Base-by-base conservation (phyloP, 2,797 vertebrate genomes). In the Aulostomus chinensis region DNA sequence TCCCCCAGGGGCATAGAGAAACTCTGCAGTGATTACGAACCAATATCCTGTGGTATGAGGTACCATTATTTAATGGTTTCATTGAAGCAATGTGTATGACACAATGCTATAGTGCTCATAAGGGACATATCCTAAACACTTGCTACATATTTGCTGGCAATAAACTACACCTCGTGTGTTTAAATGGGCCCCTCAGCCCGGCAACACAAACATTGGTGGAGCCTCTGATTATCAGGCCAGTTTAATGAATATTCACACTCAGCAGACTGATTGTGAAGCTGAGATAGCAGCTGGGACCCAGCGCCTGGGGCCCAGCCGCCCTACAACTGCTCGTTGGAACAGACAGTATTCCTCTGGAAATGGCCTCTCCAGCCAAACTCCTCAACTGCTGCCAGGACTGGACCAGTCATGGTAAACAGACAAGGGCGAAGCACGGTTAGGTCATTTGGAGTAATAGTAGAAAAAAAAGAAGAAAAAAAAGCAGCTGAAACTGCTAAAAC, bases 171-270 rank as follows among this genome's bases (percentile, higher is more conserved):
- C 54, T 48, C 43, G 30, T 70, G 56, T 54, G 41, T 53, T 68
- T 68, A 41, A 77, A 71, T 46, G 57, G 49, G 63, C 24, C 73
- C 73, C 70, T 56, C 34, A 38, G 45, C 48, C 42, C 60, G 59
- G 63, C 60, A 76, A 68, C 43, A 48, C 63, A 81, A 83, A 79
- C 80, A 81, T 40, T 10, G 34, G 55, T 56, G 60, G 72, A 17
- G 61, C 52, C 61, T 55, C 32, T 72, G 64, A 73, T 76, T 71
- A 79, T 81, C 61, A 67, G 66, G 43, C 59, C 69, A 61, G 18
- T 58, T 76, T 81, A 74, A 86, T 86, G 74, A 80, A 87, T 87
- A 86, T 86, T 86, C 78, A 86, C 76, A 78, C 60, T 52, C 60
- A 57, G 58, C 63, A 76, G 73, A 63, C 61, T 61, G 64, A 81